Evolutionary conservation across 2,888 invertebrate species (phyloP).

Genomic region (Eugnorisma glareosa): DNA sequence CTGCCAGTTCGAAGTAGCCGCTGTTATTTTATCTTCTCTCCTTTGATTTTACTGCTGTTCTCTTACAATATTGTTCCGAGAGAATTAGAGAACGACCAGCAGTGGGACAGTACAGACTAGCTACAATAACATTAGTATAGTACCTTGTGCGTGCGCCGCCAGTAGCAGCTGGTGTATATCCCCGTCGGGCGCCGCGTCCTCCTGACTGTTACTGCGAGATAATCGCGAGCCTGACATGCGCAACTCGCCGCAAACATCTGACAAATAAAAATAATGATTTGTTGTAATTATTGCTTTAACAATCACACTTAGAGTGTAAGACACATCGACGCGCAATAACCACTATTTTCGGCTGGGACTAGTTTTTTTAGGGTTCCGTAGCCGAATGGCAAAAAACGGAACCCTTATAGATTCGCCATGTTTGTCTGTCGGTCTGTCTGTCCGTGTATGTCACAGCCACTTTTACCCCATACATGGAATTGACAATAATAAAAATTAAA

Average conservation of each 20-base stretch:
- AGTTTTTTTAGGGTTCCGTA: too few relatives aligned
- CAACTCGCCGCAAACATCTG: constrained; percentile 73
- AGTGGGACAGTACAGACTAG: background rate
- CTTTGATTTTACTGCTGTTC: background rate
- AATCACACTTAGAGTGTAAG: background rate
- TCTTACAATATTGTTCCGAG: background rate
- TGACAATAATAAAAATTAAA: too few relatives aligned
- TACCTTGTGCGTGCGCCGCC: constrained; percentile 87
- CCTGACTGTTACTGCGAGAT: constrained; percentile 64
- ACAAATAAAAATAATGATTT: background rate
- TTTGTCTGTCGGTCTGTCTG: too few relatives aligned
- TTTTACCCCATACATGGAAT: too few relatives aligned
- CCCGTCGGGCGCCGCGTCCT: constrained; percentile 62
- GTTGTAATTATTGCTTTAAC: background rate
- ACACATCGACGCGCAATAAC: too few relatives aligned
- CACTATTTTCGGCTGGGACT: too few relatives aligned
- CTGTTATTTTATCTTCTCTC: background rate
- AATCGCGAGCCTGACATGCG: constrained; percentile 54
- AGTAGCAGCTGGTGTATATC: constrained; percentile 84
- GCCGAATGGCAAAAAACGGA: too few relatives aligned
- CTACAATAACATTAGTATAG: background rate
- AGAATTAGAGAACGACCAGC: background rate
- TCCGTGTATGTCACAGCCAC: too few relatives aligned
- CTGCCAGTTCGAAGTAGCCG: background rate
- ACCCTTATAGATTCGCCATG: too few relatives aligned